Percentiles rank a stretch among this genome's conserved stretches.
phyloP scores from a whole-genome alignment of 2,113 vertebrate genomes.

The Phalacrocorax carbo region DNA sequence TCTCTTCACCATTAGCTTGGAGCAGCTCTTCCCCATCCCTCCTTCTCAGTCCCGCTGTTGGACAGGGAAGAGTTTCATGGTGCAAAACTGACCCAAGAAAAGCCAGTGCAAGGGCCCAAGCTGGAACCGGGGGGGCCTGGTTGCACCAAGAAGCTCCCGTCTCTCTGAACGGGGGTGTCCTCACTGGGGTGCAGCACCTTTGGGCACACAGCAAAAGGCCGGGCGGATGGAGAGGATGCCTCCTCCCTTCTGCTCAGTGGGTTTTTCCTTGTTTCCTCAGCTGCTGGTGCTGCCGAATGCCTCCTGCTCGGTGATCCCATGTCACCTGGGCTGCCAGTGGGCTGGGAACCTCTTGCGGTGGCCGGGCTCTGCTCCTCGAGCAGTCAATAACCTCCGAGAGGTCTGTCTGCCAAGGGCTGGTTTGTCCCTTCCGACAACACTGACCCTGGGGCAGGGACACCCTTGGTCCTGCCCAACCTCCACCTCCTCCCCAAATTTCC shows the following conservation, averaged over 20 bases:
- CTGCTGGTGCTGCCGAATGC: background rate
- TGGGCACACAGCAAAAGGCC: rapidly evolving
- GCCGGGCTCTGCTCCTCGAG: background rate
- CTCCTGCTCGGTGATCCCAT: too few species aligned
- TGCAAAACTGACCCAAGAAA: background rate
- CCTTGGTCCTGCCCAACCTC: background rate
- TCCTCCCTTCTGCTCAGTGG: background rate
- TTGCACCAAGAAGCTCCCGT: background rate
- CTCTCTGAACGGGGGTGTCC: background rate
- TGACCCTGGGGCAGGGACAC: background rate
- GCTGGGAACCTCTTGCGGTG: background rate
- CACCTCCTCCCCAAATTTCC: background rate
- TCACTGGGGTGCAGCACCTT: background rate
- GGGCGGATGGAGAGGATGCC: background rate
- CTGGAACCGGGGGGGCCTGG: background rate
- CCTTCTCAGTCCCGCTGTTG: background rate
- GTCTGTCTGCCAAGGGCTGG: background rate
- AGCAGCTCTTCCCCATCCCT: background rate
- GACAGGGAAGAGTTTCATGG: background rate
- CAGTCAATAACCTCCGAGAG: background rate
- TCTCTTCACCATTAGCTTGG: background rate
- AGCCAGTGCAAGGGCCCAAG: background rate
- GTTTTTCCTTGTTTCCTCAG: background rate
- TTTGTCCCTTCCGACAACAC: background rate
- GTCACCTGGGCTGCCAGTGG: rapidly evolving